Evolutionary conservation across 2,113 vertebrate species (phyloP), one percentile per base, ranked within the genome.

Genomic region (Hypomesus transpacificus): DNA sequence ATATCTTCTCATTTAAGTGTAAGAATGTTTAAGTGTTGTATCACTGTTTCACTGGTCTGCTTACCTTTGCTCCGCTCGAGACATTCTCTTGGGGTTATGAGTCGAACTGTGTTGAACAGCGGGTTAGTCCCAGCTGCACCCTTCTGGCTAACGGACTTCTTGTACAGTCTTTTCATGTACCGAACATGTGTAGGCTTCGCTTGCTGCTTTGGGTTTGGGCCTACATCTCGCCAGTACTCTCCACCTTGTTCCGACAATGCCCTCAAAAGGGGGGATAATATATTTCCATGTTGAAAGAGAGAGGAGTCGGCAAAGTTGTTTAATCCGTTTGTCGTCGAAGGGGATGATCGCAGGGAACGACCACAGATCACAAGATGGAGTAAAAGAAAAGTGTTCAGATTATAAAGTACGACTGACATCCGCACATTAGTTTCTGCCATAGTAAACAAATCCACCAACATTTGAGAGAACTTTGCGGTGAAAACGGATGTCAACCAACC

Each of bases 141-240:
- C 52, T 94, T 92, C 60, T 94, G 91, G 66, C 91, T 92, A 8
- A 94, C 89, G 0, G 91, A 93, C 68, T 88, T 87, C 81, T 92
- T 95, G 56, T 96, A 98, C 0, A 98, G 91, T 69, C 91, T 92
- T 73, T 93, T 95, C 94, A 99, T 95, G 84, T 95, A 99, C 2
- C 81, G 87, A 0, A 99, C 88, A 63, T 95, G 95, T 78, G 85
- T 88, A 39, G 93, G 90, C 74, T 96, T 94, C 0, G 94, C 96
- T 79, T 75, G 86, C 17, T 69, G 54, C 52, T 87, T 39, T 80
- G 83, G 84, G 82, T 79, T 39, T 83, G 87, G 2, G 3, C 18
- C 21, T 39, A 85, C 78, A 3, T 73, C 66, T 6, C 14, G 88
- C 89, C 88, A 84, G 24, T n/a, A 70, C 2, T 82, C 89, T 26